Conservation (phyloP, 1,140 invertebrate genomes). For the Caenorhabditis inopinata region DNA sequence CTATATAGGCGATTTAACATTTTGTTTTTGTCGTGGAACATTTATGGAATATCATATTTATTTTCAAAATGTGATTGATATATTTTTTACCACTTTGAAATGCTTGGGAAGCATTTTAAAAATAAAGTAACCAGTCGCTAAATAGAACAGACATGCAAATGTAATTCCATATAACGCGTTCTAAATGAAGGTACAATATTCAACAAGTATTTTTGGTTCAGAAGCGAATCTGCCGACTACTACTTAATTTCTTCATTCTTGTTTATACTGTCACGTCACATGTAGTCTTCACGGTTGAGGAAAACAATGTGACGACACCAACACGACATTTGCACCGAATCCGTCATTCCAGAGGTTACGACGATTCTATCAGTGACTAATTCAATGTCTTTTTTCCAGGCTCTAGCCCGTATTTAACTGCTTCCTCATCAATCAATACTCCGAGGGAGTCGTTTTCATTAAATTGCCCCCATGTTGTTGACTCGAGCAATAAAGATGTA, state of each 20-base stretch:
- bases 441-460: conserved; percentile 40
- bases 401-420: neutral
- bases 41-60: too few relatives aligned
- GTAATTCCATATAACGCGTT: too few relatives aligned
- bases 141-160: too few relatives aligned
- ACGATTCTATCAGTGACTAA: neutral
- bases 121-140: too few relatives aligned
- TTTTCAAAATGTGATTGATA: too few relatives aligned
- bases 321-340: neutral
- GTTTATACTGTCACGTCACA: neutral
- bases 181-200: too few relatives aligned
- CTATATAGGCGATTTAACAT: too few relatives aligned
- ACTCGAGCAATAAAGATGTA: conserved; percentile 42
- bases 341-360: neutral
- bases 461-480: conserved; percentile 47
- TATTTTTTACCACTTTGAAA: too few relatives aligned
- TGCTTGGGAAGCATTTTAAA: too few relatives aligned
- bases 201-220: neutral
- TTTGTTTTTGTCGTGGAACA: too few relatives aligned
- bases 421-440: neutral
- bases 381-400: neutral
- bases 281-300: neutral
- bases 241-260: neutral
- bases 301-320: conserved; percentile 2
- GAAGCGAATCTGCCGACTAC: neutral